A percentile compares a stretch with the other conserved stretches of the same genome.
Evolutionary conservation across 1,140 invertebrate genomes (phyloP).

Genomic region (Ostrea edulis): DNA sequence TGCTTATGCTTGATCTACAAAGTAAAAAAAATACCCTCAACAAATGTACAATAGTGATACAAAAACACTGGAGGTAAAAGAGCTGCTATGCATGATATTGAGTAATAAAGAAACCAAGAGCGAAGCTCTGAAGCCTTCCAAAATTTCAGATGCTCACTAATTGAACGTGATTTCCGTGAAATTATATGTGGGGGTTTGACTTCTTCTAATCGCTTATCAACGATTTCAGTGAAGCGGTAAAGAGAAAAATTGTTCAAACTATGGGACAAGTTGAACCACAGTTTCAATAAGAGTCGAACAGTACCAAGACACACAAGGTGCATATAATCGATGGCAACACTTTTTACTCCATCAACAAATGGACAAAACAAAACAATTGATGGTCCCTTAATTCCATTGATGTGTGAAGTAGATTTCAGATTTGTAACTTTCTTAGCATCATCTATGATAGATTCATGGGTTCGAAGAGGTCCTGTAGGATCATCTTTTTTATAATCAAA

Average conservation of each 20-base stretch:
- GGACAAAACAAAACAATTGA: constrained; percentile 34
- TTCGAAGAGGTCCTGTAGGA: constrained; percentile 23
- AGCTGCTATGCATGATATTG: constrained; percentile 22
- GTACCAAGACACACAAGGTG: constrained; percentile 40
- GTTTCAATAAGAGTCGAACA: constrained; percentile 7
- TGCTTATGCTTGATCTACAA: constrained; percentile 1
- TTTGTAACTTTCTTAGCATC: neutral
- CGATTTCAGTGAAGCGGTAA: constrained; percentile 4
- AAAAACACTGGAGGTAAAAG: constrained; percentile 15
- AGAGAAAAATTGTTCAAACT: constrained; percentile 35
- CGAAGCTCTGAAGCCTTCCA: constrained; percentile 46
- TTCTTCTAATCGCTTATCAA: neutral
- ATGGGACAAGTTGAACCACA: constrained; percentile 40
- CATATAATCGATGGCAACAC: constrained; percentile 42
- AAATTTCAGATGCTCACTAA: constrained; percentile 46
- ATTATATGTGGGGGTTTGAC: constrained; percentile 38
- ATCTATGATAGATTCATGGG: neutral
- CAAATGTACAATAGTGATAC: constrained; percentile 40
- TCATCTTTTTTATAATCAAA: constrained; percentile 40
- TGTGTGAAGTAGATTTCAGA: constrained; percentile 11
- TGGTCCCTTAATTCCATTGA: constrained; percentile 49
- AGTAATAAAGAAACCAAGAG: constrained; percentile 39
- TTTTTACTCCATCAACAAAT: constrained; percentile 18
- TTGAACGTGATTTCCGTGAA: constrained; percentile 17
- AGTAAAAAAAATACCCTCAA: constrained; percentile 40